phyloP scores from a whole-genome alignment of 2,113 vertebrate genomes.

The Electrona antarctica region DNA sequence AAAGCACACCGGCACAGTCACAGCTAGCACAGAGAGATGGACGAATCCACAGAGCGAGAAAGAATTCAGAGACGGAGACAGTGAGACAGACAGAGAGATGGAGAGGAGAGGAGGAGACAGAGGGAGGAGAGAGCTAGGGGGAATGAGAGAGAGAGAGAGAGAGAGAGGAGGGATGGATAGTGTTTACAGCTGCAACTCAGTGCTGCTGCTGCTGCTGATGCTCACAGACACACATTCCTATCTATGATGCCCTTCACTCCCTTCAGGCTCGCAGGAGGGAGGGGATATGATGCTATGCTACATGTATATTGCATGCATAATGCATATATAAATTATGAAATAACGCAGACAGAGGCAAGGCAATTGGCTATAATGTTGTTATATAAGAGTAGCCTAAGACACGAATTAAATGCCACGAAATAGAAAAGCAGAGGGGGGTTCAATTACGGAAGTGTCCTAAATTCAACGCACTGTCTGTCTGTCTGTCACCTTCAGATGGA shows the following conservation, averaged over 20 bases:
- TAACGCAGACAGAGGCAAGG: constrained; percentile 4
- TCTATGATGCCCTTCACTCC: constrained; percentile 49
- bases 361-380: constrained; percentile 13
- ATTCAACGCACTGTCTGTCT: background rate
- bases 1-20: constrained; percentile 51
- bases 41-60: too few relatives aligned
- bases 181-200: constrained; percentile 14
- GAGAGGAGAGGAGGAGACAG: constrained; percentile 1
- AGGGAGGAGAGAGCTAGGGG: constrained; percentile 18
- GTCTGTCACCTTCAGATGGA: background rate
- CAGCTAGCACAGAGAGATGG: constrained; percentile 49
- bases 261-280: constrained; percentile 26
- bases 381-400: constrained; percentile 41
- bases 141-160: constrained; percentile 9
- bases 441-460: background rate
- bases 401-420: background rate
- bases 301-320: background rate
- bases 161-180: background rate
- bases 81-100: background rate
- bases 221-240: constrained; percentile 37
- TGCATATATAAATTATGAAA: constrained; percentile 49
- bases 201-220: background rate
- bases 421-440: background rate
- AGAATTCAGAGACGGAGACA: background rate
- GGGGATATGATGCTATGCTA: too few relatives aligned